A percentile compares a stretch with the other conserved stretches of the same genome.
These are phyloP conservation scores for Morpho achilles DNA, from an alignment of 2,888 invertebrate species.

Conservation along the genomic window DNA sequence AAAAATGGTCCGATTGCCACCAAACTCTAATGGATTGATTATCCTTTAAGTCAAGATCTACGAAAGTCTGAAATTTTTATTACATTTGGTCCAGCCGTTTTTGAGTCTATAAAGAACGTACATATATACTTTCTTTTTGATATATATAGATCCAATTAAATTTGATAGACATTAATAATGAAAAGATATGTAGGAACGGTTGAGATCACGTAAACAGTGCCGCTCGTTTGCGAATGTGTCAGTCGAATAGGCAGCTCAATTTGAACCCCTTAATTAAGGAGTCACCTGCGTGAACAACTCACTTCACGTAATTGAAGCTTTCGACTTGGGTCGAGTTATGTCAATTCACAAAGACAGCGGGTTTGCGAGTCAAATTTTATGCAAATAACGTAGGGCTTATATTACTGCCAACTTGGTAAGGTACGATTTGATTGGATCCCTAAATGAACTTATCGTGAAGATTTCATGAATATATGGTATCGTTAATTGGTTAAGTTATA, in stretches of 20 bases:
- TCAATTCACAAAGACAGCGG: slow-evolving; percentile 43
- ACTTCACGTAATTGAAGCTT: slow-evolving; percentile 73
- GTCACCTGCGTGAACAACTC: slow-evolving; percentile 76
- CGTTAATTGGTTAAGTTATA: too few relatives aligned
- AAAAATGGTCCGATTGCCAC: too few relatives aligned
- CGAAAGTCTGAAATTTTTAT: too few relatives aligned
- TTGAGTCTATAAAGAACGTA: too few relatives aligned
- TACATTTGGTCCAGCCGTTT: too few relatives aligned
- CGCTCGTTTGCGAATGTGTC: slow-evolving; percentile 70
- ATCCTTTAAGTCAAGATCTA: too few relatives aligned
- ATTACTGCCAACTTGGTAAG: slow-evolving; percentile 63
- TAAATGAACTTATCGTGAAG: slow-evolving; percentile 37
- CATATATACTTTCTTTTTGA: too few relatives aligned
- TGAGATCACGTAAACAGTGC: slow-evolving; percentile 47
- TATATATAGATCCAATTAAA: background rate
- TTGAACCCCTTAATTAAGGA: slow-evolving; percentile 73
- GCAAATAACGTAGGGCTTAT: slow-evolving; percentile 68
- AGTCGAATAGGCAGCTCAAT: slow-evolving; percentile 74
- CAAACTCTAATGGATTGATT: too few relatives aligned
- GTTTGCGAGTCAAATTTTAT: slow-evolving; percentile 65
- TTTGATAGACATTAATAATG: slow-evolving; percentile 5
- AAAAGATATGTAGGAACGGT: slow-evolving; percentile 19
- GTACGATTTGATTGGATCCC: slow-evolving; percentile 60
- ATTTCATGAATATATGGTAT: slow-evolving; percentile 4
- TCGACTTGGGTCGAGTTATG: slow-evolving; percentile 71